Base-by-base conservation (phyloP, 2,113 vertebrate species). In the Corydoras maculifer region DNA sequence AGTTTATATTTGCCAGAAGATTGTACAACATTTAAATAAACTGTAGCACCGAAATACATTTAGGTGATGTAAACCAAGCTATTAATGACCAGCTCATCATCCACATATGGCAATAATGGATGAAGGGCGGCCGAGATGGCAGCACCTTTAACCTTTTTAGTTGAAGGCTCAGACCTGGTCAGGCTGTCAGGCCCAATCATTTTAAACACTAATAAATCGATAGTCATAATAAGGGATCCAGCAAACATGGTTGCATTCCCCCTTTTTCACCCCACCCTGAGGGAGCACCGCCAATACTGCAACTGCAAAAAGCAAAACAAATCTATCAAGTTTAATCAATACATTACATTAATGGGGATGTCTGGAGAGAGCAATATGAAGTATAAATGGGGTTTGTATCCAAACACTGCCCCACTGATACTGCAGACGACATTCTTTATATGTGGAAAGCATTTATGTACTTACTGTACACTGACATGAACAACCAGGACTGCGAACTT, bases 281-380 rank as follows among this genome's bases (percentile, higher is more conserved):
- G 77, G 79, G 79, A 85, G 65, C 32, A 55, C 43, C 54, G 64
- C 53, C 18, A 51, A 62, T 60, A 71, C 50, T 72, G 65, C 78
- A 70, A 50, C 74, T 79, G 72, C 64, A 76, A 78, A 73, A 71
- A 81, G 71, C 71, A 80, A 82, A 82, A 84, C 82, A 85, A 86
- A 87, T 83, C 74, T 88, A 89, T 90, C 86, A 86, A 89, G 86
- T 80, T 69, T 74, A 82, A 86, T 83, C 77, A 84, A 84, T 81
- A 62, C 73, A 73, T 78, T 82, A 80, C 83, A 88, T 82, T 85
- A 84, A 80, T 75, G 59, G 35, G 35, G 50, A 74, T 65, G 72
- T 76, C 72, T 65, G 10, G 69, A 80, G 78, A 78, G 68, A 73
- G 63, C 12, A 58, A 31, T 10, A 11, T 58, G 51, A 67, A 8